These are phyloP conservation scores for Lamellibrachia columna DNA, from an alignment of 2,888 invertebrate genomes.

Conservation along the genomic window DNA sequence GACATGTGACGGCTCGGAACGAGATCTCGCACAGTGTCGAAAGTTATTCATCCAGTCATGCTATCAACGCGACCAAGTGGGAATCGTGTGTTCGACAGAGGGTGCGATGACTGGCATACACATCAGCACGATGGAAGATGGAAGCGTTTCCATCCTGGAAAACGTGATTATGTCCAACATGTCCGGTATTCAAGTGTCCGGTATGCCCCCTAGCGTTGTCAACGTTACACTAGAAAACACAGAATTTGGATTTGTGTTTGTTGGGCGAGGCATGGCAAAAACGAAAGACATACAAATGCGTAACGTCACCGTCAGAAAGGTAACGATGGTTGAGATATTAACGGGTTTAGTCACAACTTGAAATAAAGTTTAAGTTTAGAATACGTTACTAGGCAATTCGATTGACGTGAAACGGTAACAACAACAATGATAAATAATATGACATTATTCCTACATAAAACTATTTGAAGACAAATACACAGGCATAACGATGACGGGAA, in stretches of 20 bases:
- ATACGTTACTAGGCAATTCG: not conserved
- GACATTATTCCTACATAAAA: too few relatives aligned
- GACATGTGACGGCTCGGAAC: not conserved
- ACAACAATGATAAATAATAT: too few relatives aligned
- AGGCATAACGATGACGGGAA: too few relatives aligned
- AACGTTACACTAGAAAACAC: not conserved
- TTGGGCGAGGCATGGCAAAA: not conserved
- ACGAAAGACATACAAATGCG: not conserved
- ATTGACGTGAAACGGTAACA: too few relatives aligned
- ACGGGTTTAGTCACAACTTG: too few relatives aligned
- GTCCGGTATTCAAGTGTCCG: not conserved
- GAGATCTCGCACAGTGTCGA: not conserved
- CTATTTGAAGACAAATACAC: too few relatives aligned
- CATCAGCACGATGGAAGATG: not conserved
- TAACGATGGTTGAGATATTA: not conserved
- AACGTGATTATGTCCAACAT: not conserved
- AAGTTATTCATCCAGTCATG: not conserved
- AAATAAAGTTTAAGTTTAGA: not conserved
- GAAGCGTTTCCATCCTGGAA: not conserved
- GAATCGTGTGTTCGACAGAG: not conserved
- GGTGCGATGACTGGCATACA: not conserved
- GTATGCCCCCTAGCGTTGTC: not conserved
- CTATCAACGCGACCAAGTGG: not conserved
- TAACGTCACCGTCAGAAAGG: not conserved
- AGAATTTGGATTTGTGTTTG: not conserved